phyloP scores from a whole-genome alignment of 2,888 invertebrate genomes.

The Tromatobia lineatoria region DNA sequence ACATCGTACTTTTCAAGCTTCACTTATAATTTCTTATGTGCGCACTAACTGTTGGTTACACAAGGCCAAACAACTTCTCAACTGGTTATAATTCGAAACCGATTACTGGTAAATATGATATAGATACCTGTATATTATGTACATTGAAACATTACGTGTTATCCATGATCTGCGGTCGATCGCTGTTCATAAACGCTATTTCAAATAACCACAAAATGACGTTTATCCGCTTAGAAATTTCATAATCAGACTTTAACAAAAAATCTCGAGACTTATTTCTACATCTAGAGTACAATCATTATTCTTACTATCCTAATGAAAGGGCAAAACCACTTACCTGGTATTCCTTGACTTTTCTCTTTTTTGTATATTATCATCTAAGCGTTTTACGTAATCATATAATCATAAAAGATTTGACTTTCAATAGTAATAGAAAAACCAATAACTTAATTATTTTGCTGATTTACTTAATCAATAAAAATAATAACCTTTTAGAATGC shows the following conservation, averaged over 20 bases:
- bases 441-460: too few species aligned
- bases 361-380: too few species aligned
- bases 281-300: not conserved
- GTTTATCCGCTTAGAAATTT: not conserved
- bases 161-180: constrained; percentile 28
- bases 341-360: too few species aligned
- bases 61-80: constrained; percentile 39
- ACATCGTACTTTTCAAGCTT: constrained; percentile 16
- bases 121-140: not conserved
- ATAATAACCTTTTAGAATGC: too few species aligned
- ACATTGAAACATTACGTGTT: constrained; percentile 52
- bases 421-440: too few species aligned
- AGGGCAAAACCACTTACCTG: too few species aligned
- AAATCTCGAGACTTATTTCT: not conserved
- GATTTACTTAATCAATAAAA: too few species aligned
- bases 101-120: constrained; percentile 48
- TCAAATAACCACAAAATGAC: constrained; percentile 14
- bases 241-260: not conserved
- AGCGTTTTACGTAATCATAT: too few species aligned
- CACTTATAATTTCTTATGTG: constrained; percentile 65
- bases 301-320: too few species aligned
- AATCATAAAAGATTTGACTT: too few species aligned
- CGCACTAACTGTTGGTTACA: constrained; percentile 76
- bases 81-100: not conserved
- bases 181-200: constrained; percentile 23